Conservation (phyloP, 2,113 vertebrate species). For the Silurus meridionalis region DNA sequence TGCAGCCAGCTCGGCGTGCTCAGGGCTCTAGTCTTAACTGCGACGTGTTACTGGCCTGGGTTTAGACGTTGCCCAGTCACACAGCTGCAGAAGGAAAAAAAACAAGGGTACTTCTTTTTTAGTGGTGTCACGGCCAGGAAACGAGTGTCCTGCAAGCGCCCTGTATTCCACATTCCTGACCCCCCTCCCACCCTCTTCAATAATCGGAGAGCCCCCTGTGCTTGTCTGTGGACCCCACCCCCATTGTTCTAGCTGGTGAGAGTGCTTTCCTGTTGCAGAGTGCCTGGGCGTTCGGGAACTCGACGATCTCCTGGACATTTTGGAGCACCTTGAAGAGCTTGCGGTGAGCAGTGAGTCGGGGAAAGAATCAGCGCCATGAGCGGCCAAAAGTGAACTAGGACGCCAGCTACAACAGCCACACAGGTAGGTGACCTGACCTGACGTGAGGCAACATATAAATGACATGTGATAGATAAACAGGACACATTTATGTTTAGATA, state of each 20-base stretch:
- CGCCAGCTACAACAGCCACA: conserved; percentile 40
- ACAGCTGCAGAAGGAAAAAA: conserved; percentile 45
- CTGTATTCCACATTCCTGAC: conserved; percentile 43
- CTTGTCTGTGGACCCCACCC: conserved; percentile 52
- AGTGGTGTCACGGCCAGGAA: conserved; percentile 45
- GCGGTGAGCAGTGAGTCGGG: conserved; percentile 36
- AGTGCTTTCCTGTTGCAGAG: conserved; percentile 61
- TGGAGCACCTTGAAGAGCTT: conserved; percentile 52
- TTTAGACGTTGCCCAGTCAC: conserved; percentile 22
- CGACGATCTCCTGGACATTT: conserved; percentile 45
- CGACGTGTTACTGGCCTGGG: neutral
- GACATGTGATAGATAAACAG: neutral
- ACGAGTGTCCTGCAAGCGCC: conserved; percentile 34
- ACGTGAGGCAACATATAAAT: neutral
- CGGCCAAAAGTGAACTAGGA: conserved; percentile 35
- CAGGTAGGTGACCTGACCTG: conserved; percentile 55
- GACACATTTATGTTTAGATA: neutral
- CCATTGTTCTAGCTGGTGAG: conserved; percentile 59
- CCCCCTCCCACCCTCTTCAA: conserved; percentile 24
- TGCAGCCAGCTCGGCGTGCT: neutral
- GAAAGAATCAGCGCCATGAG: conserved; percentile 48
- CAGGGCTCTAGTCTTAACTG: neutral
- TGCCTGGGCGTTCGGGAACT: conserved; percentile 50
- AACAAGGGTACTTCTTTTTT: conserved; percentile 44
- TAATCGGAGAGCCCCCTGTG: conserved; percentile 30